Evolutionary conservation across 1,140 invertebrate species (phyloP), one percentile per base, ranked within the genome.

Genomic region (Drosophila santomea): DNA sequence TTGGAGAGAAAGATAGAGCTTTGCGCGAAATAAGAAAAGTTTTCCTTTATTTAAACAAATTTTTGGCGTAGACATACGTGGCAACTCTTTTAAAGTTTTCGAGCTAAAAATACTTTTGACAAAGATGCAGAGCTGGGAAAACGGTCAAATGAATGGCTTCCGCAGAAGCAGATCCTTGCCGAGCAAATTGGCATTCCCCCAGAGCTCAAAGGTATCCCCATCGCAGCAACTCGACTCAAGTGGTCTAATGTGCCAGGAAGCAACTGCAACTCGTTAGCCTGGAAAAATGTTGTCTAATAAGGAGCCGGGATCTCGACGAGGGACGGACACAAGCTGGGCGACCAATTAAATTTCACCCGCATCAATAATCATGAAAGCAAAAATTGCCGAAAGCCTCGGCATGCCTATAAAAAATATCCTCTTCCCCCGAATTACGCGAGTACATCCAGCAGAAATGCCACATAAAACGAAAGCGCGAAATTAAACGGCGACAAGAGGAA

Each of bases 281-380:
- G 39, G 35, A 67, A 72, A 81, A 76, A 86, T 86, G 81, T 86
- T 62, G 78, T 85, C 69, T 78, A 68, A 86, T 81, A 86, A 74
- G 55, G 61, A 60, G 61, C 69, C 54, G 68, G 47, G 50, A 17
- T 47, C 50, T 20, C 32, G 48, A 38, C 28, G 38, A 41, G 54
- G 32, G 14, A 20, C 45, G 35, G 36, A 23, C 17, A 39, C 39
- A 51, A 17, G 25, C 47, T 66, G 32, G 57, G 35, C 67, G 73
- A 81, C 88, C 88, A 90, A 90, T 90, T 90, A 90, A 90, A 90
- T 90, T 88, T 88, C 73, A 90, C 82, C 83, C 82, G 88, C 88
- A 88, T 90, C 88, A 86, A 91, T 85, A 83, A 90, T 74, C 82
- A 86, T 91, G 77, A 91, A 90, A 91, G 88, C 82, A 91, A 86